These are phyloP conservation scores for Yponomeuta evonymella DNA, from an alignment of 2,888 invertebrate genomes.

Conservation along the genomic window DNA sequence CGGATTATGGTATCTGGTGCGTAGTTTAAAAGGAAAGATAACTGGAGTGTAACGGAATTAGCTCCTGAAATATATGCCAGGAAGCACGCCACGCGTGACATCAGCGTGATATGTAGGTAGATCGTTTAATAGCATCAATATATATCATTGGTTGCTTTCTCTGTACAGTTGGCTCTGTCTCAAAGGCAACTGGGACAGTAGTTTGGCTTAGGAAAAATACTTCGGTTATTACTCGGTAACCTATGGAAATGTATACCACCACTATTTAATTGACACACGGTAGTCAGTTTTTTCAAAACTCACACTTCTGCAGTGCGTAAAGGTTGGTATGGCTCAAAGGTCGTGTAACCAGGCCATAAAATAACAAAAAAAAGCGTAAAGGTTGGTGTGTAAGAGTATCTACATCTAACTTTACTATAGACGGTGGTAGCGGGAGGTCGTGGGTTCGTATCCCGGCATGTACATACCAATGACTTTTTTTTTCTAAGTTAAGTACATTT, in stretches of 20 bases:
- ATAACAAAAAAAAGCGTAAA: no score
- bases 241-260: not conserved
- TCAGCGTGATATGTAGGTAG: slow-evolving; percentile 37
- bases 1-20: not conserved
- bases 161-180: slow-evolving; percentile 60
- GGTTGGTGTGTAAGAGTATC: no score
- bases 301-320: no score
- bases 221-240: not conserved
- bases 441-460: no score
- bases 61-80: slow-evolving; percentile 42
- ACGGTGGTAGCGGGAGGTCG: no score
- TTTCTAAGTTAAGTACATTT: no score
- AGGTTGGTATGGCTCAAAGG: no score
- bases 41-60: slow-evolving; percentile 26
- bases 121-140: slow-evolving; percentile 44
- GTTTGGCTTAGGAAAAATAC: slow-evolving; percentile 7
- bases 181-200: slow-evolving; percentile 61
- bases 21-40: not conserved
- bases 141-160: slow-evolving; percentile 47
- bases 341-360: no score
- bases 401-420: not conserved
- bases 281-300: no score
- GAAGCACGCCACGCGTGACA: slow-evolving; percentile 43
- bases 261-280: not conserved
- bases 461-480: no score